Evolutionary conservation across 2,888 invertebrate genomes (phyloP).

Genomic region (Drosophila neotestacea): DNA sequence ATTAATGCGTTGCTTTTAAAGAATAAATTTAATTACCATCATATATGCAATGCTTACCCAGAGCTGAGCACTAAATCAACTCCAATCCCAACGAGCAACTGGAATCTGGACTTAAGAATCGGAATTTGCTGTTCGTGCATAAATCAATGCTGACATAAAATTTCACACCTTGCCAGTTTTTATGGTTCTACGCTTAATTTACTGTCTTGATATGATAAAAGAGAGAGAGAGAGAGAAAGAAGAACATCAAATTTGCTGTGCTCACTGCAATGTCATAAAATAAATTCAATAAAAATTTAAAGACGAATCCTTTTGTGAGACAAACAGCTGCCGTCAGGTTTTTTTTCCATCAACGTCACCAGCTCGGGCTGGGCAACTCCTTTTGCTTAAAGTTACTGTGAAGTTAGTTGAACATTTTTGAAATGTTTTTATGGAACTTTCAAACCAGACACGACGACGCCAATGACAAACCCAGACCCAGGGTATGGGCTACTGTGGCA

Average conservation of each 20-base stretch:
- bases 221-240: not conserved
- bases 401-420: slow-evolving; percentile 2
- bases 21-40: slow-evolving; percentile 69
- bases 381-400: slow-evolving; percentile 13
- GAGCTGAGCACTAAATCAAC: slow-evolving; percentile 53
- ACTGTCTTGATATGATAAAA: slow-evolving; percentile 58
- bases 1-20: slow-evolving; percentile 43
- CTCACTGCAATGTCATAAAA: slow-evolving; percentile 74
- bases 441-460: slow-evolving; percentile 65
- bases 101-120: slow-evolving; percentile 20
- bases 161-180: slow-evolving; percentile 80
- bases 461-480: slow-evolving; percentile 47
- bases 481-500: slow-evolving; percentile 21
- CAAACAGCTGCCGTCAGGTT: slow-evolving; percentile 66
- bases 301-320: slow-evolving; percentile 66
- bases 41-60: slow-evolving; percentile 41
- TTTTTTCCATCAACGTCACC: slow-evolving; percentile 41
- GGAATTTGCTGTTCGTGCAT: slow-evolving; percentile 59
- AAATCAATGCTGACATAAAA: slow-evolving; percentile 77
- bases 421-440: slow-evolving; percentile 49
- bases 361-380: slow-evolving; percentile 45
- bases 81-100: slow-evolving; percentile 52
- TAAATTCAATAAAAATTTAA: slow-evolving; percentile 78
- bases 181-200: slow-evolving; percentile 79
- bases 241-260: slow-evolving; percentile 61